Base-by-base conservation (phyloP, 2,113 vertebrate genomes). In the Scartelaos histophorus region DNA sequence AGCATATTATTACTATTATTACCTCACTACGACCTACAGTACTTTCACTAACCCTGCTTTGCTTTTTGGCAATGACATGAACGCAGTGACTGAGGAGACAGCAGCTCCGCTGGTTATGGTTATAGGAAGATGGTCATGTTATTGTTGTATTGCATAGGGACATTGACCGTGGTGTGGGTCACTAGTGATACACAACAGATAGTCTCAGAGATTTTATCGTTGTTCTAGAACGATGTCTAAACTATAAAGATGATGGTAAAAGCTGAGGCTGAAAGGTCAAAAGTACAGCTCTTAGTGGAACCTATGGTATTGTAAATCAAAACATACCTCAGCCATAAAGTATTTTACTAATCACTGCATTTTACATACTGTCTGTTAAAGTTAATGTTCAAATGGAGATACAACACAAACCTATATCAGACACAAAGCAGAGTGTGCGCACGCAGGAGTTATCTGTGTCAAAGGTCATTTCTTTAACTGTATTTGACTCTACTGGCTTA, bases 21-120 rank as follows among this genome's bases (percentile, higher is more conserved):
- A 71, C 57, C 0, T 67, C 73, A 72, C 68, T 66, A 70, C 60
- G 77, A 82, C 82, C 88, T 80, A n/a, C n/a, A n/a, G n/a, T n/a
- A 87, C 67, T 87, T 85, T 85, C 61, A 70, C 80, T 76, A 85
- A 84, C 80, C 72, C 81, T 3, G 74, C 83, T 81, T 82, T 72
- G 80, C 67, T 85, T 86, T 85, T 88, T 85, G 80, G 80, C 89
- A 85, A 67, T 17, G 35, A 34, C 53, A 19, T 16, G 25, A 67
- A 43, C 15, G 77, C 80, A 66, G 68, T 76, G 84, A 81, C 64
- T 71, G 79, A 82, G 67, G 66, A 67, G 71, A 56, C 6, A 7
- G 56, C 66, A 70, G 43, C 11, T 25, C 66, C 29, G 29, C 29
- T 4, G 29, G 29, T 29, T 13, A 9, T 16, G 15, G 25, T 61